Evolutionary conservation across 2,888 invertebrate genomes (phyloP).

Genomic region (Melanargia galathea): DNA sequence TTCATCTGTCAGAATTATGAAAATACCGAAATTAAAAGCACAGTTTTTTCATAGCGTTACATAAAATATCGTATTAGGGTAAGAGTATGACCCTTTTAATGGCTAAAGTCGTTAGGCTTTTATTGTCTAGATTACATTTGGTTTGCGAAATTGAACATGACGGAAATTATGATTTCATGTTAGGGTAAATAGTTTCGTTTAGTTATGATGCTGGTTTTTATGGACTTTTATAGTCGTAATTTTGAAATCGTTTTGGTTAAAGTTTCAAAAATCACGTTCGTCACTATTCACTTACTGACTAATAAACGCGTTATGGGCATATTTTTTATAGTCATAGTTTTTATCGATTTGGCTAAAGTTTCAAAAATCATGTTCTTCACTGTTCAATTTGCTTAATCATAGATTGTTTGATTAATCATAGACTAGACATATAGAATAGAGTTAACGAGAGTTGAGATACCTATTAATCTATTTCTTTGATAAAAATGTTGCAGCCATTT

Average conservation of each 20-base stretch:
- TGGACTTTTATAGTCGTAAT: not conserved
- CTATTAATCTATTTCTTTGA: too few species aligned
- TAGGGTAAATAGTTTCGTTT: not conserved
- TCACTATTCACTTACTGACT: too few species aligned
- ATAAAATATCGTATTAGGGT: constrained; percentile 37
- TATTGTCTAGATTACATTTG: constrained; percentile 22
- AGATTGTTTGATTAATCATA: too few species aligned
- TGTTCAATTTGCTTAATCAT: not conserved
- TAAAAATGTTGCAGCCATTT: too few species aligned
- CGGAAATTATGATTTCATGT: constrained; percentile 11
- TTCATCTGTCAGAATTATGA: not conserved
- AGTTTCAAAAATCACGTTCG: too few species aligned
- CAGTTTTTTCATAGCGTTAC: constrained; percentile 22
- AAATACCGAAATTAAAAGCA: constrained; percentile 27
- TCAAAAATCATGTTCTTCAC: too few species aligned
- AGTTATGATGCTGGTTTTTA: not conserved
- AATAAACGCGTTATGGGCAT: too few species aligned
- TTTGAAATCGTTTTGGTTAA: too few species aligned
- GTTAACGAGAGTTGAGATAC: too few species aligned
- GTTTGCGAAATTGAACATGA: constrained; percentile 28
- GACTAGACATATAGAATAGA: too few species aligned
- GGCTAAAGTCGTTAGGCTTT: constrained; percentile 40
- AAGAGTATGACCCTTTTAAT: constrained; percentile 42
- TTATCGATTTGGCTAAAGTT: too few species aligned
- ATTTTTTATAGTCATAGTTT: too few species aligned